Evolutionary conservation across 2,113 vertebrate genomes (phyloP).

Genomic region (Camelus bactrianus): DNA sequence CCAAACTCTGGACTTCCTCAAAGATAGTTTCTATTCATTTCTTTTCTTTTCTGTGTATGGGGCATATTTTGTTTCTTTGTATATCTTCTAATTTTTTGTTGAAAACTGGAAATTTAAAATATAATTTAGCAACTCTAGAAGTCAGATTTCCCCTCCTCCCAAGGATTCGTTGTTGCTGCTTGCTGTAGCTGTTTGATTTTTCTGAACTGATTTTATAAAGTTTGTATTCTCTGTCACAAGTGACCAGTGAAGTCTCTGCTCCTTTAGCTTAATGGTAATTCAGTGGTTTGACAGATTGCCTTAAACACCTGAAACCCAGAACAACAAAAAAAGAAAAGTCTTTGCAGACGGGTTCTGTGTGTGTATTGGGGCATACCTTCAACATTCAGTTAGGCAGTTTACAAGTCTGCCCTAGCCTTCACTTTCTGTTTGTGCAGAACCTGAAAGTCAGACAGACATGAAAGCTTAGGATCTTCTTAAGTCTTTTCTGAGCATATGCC

Average conservation of each 20-base stretch:
- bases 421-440: neutral
- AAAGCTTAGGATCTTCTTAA: neutral
- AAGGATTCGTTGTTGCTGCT: neutral
- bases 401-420: conserved; percentile 39
- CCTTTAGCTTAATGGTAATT: neutral
- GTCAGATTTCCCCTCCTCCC: neutral
- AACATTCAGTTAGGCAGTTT: conserved; percentile 12
- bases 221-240: neutral
- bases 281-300: neutral
- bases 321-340: neutral
- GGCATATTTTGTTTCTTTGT: neutral
- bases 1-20: neutral
- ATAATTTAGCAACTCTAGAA: conserved; percentile 21
- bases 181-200: neutral
- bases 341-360: neutral
- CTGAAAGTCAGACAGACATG: conserved; percentile 15
- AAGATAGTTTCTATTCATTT: neutral
- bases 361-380: neutral
- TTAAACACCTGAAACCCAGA: conserved; percentile 34
- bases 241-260: conserved; percentile 36
- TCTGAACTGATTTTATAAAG: conserved; percentile 48
- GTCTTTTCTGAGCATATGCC: neutral
- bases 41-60: neutral
- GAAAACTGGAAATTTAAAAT: conserved; percentile 27
- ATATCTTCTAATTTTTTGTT: conserved; percentile 24